Evolutionary conservation across 2,888 invertebrate species (phyloP), one percentile per base, ranked within the genome.

Genomic region (Seira ritae): DNA sequence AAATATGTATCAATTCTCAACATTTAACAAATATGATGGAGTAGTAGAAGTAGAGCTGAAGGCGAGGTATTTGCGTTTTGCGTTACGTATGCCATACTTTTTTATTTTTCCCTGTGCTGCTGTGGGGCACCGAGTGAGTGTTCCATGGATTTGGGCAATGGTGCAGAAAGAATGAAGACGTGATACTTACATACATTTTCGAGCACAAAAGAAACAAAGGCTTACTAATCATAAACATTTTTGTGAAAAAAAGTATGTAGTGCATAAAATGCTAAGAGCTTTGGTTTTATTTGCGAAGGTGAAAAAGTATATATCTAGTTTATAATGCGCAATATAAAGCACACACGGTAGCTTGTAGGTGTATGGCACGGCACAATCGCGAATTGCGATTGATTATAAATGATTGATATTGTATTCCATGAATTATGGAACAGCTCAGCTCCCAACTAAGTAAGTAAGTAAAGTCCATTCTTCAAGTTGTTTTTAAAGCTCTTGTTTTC

Each of bases 401-500:
- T 62, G 62, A 62, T 62, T 62, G 62, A 12, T 62, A 20, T 2
- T 62, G 3, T 62, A 20, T 8, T 62, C 22, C 22, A 62, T 62
- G 62, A 62, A 62, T 62, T 20, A 62, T 62, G 62, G 62, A 62
- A 62, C 15, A 12, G 55, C 15, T 55, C n/a, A n/a, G n/a, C 31
- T 31, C 50, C 19, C 62, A 20, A n/a, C n/a, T n/a, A n/a, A n/a
- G n/a, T n/a, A n/a, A n/a, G n/a, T n/a, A n/a, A n/a, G n/a, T n/a
- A n/a, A n/a, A 19, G 62, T 62, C 50, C 3, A 50, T 62, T 62
- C 22, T 62, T 62, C 22, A 62, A 62, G 15, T 62, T 22, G 22
- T 55, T 62, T 62, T 62, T 62, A 62, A 50, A 62, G 62, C 62
- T 19, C 62, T 20, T 55, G 55, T 62, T 20, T 62, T 62, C 20